These are phyloP conservation scores for Amblyornis subalaris DNA, from an alignment of 2,113 vertebrate genomes.

Conservation along the genomic window DNA sequence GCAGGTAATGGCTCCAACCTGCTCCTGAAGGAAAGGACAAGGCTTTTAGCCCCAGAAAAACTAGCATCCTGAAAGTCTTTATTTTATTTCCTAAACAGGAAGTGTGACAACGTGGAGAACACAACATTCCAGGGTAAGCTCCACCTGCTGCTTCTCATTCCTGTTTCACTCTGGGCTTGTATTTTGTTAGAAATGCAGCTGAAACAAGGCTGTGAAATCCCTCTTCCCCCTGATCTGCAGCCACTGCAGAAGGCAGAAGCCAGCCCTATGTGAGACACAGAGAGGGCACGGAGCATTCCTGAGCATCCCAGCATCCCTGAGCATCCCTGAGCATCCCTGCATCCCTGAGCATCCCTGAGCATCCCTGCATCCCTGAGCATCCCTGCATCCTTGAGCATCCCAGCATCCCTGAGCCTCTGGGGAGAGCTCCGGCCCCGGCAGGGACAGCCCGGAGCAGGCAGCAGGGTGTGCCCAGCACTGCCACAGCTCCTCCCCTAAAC, in stretches of 20 bases:
- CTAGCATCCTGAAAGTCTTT: background rate
- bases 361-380: too few relatives aligned
- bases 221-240: background rate
- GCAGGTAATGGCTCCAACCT: background rate
- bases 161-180: background rate
- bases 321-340: background rate
- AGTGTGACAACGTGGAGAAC: background rate
- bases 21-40: background rate
- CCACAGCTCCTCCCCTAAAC: background rate
- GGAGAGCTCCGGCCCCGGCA: background rate
- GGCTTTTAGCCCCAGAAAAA: background rate
- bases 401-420: background rate
- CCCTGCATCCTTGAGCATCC: background rate
- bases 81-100: background rate
- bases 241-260: background rate
- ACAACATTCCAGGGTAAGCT: background rate
- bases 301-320: background rate
- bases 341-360: background rate
- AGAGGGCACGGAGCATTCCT: too few relatives aligned
- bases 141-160: background rate
- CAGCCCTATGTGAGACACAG: background rate
- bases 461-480: accelerated
- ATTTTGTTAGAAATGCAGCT: background rate
- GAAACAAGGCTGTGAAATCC: background rate
- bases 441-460: background rate